Conservation (phyloP, 2,113 vertebrate genomes). For the Theropithecus gelada region DNA sequence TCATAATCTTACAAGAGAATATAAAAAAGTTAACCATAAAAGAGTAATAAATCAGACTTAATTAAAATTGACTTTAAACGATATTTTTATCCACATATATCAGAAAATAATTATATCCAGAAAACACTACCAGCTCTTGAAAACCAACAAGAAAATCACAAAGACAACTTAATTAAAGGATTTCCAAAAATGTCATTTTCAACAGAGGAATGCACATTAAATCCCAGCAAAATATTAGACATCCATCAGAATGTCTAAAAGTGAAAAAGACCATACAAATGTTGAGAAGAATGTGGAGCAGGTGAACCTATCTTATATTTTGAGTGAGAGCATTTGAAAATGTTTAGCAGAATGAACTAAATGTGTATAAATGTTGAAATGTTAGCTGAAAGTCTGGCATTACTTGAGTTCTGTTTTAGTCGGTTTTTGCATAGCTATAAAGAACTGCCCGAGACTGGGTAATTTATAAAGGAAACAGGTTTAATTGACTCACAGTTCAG, state of each 20-base stretch:
- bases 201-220: neutral
- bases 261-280: neutral
- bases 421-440: too few relatives aligned
- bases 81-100: neutral
- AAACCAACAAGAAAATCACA: neutral
- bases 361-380: too few relatives aligned
- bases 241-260: neutral
- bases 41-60: neutral
- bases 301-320: neutral
- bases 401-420: too few relatives aligned
- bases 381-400: too few relatives aligned
- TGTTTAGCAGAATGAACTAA: neutral
- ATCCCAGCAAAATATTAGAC: neutral
- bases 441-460: too few relatives aligned
- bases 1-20: neutral
- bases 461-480: too few relatives aligned
- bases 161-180: neutral
- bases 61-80: neutral
- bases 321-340: neutral
- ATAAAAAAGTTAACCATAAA: neutral
- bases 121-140: neutral
- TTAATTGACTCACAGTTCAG: too few relatives aligned
- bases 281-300: neutral
- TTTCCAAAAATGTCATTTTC: neutral
- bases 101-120: neutral